Evolutionary conservation across 2,113 vertebrate genomes (phyloP).

Genomic region (Capreolus pygargus): DNA sequence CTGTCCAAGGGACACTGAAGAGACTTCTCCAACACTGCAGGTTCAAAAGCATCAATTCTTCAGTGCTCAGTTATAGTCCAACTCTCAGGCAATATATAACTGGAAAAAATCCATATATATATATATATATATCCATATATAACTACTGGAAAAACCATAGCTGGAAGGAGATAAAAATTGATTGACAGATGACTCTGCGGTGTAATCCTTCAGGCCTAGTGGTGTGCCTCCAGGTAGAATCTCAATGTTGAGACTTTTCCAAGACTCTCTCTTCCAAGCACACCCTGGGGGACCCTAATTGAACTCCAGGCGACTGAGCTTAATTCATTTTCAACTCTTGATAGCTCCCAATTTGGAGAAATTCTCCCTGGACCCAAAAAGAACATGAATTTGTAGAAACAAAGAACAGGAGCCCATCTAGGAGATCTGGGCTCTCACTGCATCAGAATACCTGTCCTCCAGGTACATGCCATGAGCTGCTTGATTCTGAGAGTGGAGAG

Average conservation of each 20-base stretch:
- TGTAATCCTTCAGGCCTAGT: background rate
- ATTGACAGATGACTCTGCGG: background rate
- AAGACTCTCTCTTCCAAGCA: slow-evolving; percentile 37
- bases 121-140: background rate
- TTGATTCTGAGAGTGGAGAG: background rate
- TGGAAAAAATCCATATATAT: too few species aligned
- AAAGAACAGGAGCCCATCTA: background rate
- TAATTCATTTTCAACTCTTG: slow-evolving; percentile 34
- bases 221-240: background rate
- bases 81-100: too few species aligned
- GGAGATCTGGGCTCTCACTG: background rate
- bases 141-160: background rate
- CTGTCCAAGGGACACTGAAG: background rate
- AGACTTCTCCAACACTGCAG: background rate
- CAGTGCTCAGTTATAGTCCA: background rate
- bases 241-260: slow-evolving; percentile 26
- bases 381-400: background rate
- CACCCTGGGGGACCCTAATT: slow-evolving; percentile 10
- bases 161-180: background rate
- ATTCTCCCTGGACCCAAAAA: background rate
- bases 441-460: background rate
- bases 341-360: background rate
- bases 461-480: background rate
- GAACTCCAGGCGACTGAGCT: background rate
- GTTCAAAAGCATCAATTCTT: background rate